phyloP scores from a whole-genome alignment of 2,888 invertebrate genomes.

The Antheraea yamamai region DNA sequence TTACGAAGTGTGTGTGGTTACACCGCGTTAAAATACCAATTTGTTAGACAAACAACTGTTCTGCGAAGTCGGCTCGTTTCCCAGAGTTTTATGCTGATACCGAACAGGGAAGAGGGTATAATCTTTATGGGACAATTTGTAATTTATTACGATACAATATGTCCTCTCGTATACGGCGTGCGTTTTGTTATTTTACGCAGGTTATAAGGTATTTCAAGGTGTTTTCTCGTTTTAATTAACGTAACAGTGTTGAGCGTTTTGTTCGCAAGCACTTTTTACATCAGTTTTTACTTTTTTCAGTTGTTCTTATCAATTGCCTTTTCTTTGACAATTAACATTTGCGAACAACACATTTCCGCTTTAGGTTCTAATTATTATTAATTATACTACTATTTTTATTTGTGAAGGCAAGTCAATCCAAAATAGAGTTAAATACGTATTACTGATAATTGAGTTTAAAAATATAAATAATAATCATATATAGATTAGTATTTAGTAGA shows the following conservation, averaged over 20 bases:
- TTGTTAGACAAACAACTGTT: constrained; percentile 17
- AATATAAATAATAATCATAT: no score
- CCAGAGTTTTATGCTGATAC: constrained; percentile 12
- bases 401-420: no score
- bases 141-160: constrained; percentile 10
- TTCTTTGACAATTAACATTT: no score
- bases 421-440: no score
- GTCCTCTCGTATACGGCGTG: background rate
- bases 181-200: background rate
- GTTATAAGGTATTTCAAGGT: background rate
- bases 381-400: no score
- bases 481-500: no score
- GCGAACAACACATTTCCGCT: no score
- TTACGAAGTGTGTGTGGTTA: background rate
- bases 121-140: constrained; percentile 4
- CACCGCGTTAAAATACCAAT: constrained; percentile 16
- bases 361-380: no score
- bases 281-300: background rate
- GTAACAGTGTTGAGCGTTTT: background rate
- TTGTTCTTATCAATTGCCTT: background rate
- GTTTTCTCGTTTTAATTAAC: background rate
- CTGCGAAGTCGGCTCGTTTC: background rate
- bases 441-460: no score
- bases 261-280: background rate
- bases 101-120: constrained; percentile 10